These are phyloP conservation scores for Mandrillus leucophaeus DNA, from an alignment of 2,113 vertebrate genomes.

Conservation along the genomic window DNA sequence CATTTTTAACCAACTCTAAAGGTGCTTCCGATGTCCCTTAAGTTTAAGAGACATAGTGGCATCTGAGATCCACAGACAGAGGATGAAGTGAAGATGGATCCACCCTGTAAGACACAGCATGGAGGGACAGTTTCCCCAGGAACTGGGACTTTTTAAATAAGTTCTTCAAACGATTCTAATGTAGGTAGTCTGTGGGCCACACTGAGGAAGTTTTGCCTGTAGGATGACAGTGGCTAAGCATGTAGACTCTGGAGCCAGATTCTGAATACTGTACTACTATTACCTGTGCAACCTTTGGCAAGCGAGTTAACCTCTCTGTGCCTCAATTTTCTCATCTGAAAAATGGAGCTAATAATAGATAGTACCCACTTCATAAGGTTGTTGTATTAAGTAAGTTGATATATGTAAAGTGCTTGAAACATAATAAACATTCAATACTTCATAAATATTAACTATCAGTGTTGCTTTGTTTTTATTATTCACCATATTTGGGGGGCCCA, in stretches of 20 bases:
- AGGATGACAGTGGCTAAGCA: not conserved
- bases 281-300: not conserved
- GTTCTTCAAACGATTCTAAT: constrained; percentile 1
- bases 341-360: not conserved
- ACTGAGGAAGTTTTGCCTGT: not conserved
- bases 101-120: not conserved
- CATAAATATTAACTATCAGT: not conserved
- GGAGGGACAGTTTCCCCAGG: not conserved
- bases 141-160: not conserved
- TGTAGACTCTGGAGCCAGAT: not conserved
- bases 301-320: not conserved
- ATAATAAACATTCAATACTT: not conserved
- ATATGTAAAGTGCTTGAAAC: constrained; percentile 18
- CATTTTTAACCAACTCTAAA: constrained; percentile 12
- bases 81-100: not conserved
- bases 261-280: not conserved
- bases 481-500: not conserved
- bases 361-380: not conserved
- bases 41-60: not conserved
- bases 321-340: constrained; percentile 27
- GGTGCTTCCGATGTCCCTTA: not conserved
- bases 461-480: constrained; percentile 14
- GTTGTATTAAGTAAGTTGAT: not conserved
- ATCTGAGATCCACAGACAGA: not conserved
- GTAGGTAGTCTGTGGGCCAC: not conserved